Conservation (phyloP, 2,888 invertebrate species). For the Rhorus exstirpatorius region DNA sequence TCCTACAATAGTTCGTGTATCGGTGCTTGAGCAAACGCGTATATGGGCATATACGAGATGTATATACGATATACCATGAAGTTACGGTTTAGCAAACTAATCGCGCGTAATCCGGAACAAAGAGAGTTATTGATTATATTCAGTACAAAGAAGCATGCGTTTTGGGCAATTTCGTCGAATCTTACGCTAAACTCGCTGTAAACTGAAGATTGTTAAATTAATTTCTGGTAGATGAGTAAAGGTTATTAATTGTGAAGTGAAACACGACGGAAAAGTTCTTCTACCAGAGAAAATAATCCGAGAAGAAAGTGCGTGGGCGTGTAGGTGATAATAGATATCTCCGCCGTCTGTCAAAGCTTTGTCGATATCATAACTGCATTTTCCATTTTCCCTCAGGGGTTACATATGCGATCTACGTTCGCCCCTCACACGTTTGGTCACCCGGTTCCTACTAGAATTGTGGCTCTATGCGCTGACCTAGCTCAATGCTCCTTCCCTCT, state of each 20-base stretch:
- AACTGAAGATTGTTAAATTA: not conserved
- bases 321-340: constrained; percentile 62
- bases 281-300: constrained; percentile 34
- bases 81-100: not conserved
- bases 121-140: not conserved
- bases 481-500: constrained; percentile 75
- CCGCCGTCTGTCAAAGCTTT: constrained; percentile 57
- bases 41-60: no score
- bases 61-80: no score
- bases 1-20: not conserved
- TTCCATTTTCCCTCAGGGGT: constrained; percentile 69
- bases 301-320: no score
- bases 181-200: not conserved
- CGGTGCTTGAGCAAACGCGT: not conserved
- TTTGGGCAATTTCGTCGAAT: constrained; percentile 4
- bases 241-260: not conserved
- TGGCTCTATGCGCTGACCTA: constrained; percentile 74
- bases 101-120: no score
- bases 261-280: constrained; percentile 17
- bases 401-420: constrained; percentile 54
- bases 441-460: constrained; percentile 33
- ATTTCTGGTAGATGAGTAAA: not conserved
- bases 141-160: not conserved
- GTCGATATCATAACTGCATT: constrained; percentile 77
- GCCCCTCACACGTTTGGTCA: constrained; percentile 17